A percentile compares a stretch with the other conserved stretches of the same genome.
phyloP scores from a whole-genome alignment of 2,797 vertebrate genomes.

The Lycodopsis pacificus region DNA sequence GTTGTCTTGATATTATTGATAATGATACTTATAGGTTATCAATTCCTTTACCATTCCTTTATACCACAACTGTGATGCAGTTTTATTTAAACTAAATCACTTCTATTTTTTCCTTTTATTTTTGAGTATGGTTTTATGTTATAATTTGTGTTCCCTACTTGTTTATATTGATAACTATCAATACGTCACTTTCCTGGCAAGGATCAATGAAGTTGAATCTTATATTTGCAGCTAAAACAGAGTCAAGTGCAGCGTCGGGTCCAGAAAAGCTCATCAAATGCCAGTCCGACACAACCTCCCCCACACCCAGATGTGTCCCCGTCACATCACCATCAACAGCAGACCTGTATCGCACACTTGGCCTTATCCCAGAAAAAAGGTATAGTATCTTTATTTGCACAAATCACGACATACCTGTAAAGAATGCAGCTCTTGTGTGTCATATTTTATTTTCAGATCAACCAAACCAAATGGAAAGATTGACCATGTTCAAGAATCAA shows the following conservation, averaged over 20 bases:
- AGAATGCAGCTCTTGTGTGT: neutral
- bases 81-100: neutral
- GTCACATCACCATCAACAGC: slow-evolving; percentile 44
- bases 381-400: slow-evolving; percentile 33
- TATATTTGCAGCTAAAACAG: slow-evolving; percentile 65
- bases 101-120: neutral
- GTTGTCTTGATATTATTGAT: neutral
- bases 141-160: neutral
- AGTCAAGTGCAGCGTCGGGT: slow-evolving; percentile 7
- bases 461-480: slow-evolving; percentile 65
- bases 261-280: slow-evolving; percentile 50
- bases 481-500: slow-evolving; percentile 43
- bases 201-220: slow-evolving; percentile 5
- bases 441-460: slow-evolving; percentile 58
- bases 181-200: neutral
- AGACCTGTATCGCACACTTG: slow-evolving; percentile 45
- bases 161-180: neutral
- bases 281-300: slow-evolving; percentile 32
- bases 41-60: neutral
- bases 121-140: neutral
- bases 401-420: neutral
- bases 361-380: slow-evolving; percentile 66
- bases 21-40: neutral
- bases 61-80: neutral
- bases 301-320: slow-evolving; percentile 27